Evolutionary conservation across 2,113 vertebrate genomes (phyloP).

Genomic region (Calonectris borealis): DNA sequence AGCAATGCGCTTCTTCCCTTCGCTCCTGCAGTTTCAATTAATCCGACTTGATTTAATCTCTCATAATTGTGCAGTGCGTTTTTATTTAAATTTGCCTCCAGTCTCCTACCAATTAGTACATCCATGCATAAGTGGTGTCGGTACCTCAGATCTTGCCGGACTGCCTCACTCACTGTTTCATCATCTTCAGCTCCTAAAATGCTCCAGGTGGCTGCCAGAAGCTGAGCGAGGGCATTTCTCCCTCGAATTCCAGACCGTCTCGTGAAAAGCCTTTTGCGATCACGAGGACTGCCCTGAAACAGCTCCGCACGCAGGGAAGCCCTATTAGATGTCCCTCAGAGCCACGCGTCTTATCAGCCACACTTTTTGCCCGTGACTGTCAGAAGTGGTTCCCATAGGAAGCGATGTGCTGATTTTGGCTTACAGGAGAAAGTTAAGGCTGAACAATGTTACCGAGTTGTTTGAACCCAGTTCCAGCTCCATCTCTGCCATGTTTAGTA

Average conservation of each 20-base stretch:
- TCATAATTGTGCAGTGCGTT: not conserved
- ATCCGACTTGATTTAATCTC: not conserved
- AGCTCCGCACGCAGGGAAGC: not conserved
- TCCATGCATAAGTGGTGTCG: not conserved
- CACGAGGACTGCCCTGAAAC: not conserved
- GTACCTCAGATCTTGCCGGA: not conserved
- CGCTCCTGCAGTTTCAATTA: not conserved
- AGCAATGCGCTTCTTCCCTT: not conserved
- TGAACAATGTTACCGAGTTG: not conserved
- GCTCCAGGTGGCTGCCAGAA: not conserved
- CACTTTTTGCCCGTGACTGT: not conserved
- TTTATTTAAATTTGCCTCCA: slow-evolving; percentile 16
- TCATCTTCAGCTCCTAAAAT: not conserved
- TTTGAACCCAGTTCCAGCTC: not conserved
- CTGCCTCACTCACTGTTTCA: not conserved
- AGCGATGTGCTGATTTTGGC: not conserved
- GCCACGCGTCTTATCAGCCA: not conserved
- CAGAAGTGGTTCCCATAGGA: not conserved
- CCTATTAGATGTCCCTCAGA: not conserved
- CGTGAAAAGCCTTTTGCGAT: not conserved
- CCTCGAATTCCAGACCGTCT: not conserved
- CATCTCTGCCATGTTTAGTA: not conserved
- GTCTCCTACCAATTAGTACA: not conserved
- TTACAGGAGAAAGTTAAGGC: not conserved
- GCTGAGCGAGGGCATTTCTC: not conserved